Base-by-base conservation (phyloP, 2,888 invertebrate genomes). In the Parnassius apollo region DNA sequence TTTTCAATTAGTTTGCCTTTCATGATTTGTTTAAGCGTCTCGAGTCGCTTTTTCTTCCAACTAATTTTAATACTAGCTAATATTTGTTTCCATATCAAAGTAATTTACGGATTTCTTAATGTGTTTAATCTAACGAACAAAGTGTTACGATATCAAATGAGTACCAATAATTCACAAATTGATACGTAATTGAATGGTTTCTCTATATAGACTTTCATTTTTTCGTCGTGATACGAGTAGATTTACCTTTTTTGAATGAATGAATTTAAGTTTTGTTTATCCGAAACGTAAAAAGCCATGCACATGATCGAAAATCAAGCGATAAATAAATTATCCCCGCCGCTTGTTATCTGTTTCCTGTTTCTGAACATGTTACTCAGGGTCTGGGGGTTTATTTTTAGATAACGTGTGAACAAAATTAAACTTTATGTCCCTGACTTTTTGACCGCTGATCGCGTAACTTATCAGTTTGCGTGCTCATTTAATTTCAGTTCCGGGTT, bases 311-410 rank as follows among this genome's bases (percentile, higher is more conserved):
- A 65, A 65, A 59, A 65, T 65, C 61, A 59, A 58, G 56, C 56
- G 65, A 61, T 59, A 64, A 64, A 64, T 64, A 65, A 62, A 59
- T 62, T 62, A 62, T 65, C 62, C 53, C 13, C 13, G 22, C 77
- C 72, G 62, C 62, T 69, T 65, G 74, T 85, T 85, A 85, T 85
- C 85, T 78, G 73, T 72, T 76, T 75, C 78, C 80, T 74, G 78
- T 78, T 80, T 80, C 76, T 80, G 78, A 81, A 80, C 84, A 83
- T 78, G 78, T 81, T 74, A 76, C 74, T 75, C 76, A 76, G 78
- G 74, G 76, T 75, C 71, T 75, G 74, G 74, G 63, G 65, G 65
- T 64, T 59, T 64, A 65, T 61, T 71, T 73, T 72, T 70, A 68
- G 65, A 65, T 69, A 73, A 71, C 76, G 69, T 72, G 75, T 75